Base-by-base conservation (phyloP, 2,888 invertebrate species). In the Acrobasis suavella region DNA sequence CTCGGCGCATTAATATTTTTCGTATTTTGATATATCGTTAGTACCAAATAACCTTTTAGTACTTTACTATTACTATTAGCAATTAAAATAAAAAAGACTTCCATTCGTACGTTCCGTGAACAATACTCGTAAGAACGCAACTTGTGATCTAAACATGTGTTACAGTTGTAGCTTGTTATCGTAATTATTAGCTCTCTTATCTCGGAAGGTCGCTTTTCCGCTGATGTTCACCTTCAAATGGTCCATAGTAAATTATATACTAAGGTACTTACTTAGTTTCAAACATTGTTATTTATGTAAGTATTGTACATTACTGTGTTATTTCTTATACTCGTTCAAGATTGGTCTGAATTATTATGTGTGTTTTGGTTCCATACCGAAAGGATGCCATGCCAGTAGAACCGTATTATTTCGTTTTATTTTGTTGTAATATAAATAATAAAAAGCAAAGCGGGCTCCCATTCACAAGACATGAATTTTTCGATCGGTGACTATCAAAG, bases 131-230 rank as follows among this genome's bases (percentile, higher is more conserved):
- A 52, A 32, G 12, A 22, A 52, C 32, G 52, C 32, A 64, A 50
- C 32, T 49, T 37, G 16, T 50, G 58, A 52, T 59, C 50, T 63
- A 59, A 52, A 59, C 54, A 60, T 63, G 60, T 64, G 52, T 42
- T n/a, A n/a, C n/a, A n/a, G n/a, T n/a, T 58, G n/a, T 54, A 37
- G 68, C 70, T 63, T 70, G 65, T 76, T 78, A 73, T 79, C 77
- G 72, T 70, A 62, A 63, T 66, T 71, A 76, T 78, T 79, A 77
- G 71, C 69, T 66, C 68, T 74, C 74, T 77, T 80, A 80, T 81
- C 81, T 77, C 66, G 67, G 80, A 82, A 81, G 82, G 82, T 81
- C 74, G 67, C 65, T 15, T 60, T 52, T 63, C 61, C 49, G 58
- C 52, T 62, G 52, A 77, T 77, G 77, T 81, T 82, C 73, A 78